phyloP scores from a whole-genome alignment of 2,113 vertebrate species.

The Crotalus viridis region DNA sequence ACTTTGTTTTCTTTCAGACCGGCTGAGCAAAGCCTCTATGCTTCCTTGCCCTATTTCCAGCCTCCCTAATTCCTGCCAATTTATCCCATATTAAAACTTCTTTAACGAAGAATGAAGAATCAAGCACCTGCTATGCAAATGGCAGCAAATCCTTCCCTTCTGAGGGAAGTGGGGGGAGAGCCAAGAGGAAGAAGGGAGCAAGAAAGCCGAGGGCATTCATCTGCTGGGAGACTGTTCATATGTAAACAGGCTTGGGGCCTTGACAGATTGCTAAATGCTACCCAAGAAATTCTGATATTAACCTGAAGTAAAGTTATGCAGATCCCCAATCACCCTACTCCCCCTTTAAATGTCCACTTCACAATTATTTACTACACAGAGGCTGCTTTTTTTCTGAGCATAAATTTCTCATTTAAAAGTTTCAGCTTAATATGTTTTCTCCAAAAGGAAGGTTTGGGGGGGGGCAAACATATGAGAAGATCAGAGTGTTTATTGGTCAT shows the following conservation, averaged over 20 bases:
- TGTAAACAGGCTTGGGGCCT: conserved; percentile 46
- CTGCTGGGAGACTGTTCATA: conserved; percentile 50
- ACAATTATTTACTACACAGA: background rate
- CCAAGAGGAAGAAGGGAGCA: background rate
- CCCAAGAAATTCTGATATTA: conserved; percentile 1
- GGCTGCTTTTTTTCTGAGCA: background rate
- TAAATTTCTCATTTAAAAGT: background rate
- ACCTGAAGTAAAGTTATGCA: background rate
- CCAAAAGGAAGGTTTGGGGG: background rate
- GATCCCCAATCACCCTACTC: background rate
- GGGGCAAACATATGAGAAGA: background rate
- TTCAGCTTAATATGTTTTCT: background rate
- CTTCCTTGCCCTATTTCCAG: conserved; percentile 64
- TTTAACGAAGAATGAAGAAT: conserved; percentile 77
- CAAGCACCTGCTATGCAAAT: conserved; percentile 88
- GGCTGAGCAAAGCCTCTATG: conserved; percentile 42
- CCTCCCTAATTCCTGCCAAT: conserved; percentile 78
- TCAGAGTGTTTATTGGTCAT: background rate
- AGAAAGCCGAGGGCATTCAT: conserved; percentile 55
- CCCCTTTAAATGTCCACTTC: background rate
- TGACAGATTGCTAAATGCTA: conserved; percentile 60
- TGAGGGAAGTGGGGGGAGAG: background rate
- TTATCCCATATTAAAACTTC: conserved; percentile 83
- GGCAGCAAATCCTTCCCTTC: conserved; percentile 67
- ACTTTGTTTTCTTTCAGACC: conserved; percentile 1